These are phyloP conservation scores for Eristalinus sepulchralis DNA, from an alignment of 2,888 invertebrate genomes.

Conservation along the genomic window DNA sequence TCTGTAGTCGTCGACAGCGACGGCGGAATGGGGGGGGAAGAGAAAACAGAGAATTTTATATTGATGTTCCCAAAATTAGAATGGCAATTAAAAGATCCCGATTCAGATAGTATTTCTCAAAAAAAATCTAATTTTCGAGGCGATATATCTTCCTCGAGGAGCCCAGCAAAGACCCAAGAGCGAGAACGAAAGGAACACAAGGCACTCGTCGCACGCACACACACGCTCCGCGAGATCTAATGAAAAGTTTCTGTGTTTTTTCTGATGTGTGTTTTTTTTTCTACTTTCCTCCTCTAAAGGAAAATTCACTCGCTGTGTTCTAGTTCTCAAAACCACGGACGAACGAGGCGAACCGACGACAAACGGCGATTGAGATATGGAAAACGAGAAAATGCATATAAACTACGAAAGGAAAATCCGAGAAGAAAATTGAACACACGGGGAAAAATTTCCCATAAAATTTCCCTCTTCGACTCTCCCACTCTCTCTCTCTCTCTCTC, in stretches of 20 bases:
- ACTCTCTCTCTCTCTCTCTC: background rate
- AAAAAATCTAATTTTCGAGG: conserved; percentile 27
- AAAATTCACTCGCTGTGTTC: conserved; percentile 64
- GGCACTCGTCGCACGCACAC: conserved; percentile 16
- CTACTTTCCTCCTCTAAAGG: conserved; percentile 8
- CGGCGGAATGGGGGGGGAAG: background rate
- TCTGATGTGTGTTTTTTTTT: background rate
- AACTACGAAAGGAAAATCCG: conserved; percentile 5
- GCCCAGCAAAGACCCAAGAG: background rate
- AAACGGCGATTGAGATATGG: conserved; percentile 24
- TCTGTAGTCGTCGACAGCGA: background rate
- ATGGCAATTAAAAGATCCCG: background rate
- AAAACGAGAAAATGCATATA: conserved; percentile 40
- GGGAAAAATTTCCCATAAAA: conserved; percentile 27
- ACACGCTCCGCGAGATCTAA: conserved; percentile 13
- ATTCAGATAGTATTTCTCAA: conserved; percentile 13
- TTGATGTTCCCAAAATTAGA: conserved; percentile 14
- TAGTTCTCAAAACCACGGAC: conserved; percentile 51
- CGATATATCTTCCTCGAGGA: conserved; percentile 23
- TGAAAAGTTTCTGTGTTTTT: background rate
- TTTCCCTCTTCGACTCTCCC: background rate
- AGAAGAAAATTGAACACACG: background rate
- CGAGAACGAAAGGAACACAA: conserved; percentile 41
- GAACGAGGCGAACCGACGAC: background rate
- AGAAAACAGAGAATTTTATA: conserved; percentile 17